Base-by-base conservation (phyloP, 2,888 invertebrate genomes). In the Drosophila pseudotakahashii region DNA sequence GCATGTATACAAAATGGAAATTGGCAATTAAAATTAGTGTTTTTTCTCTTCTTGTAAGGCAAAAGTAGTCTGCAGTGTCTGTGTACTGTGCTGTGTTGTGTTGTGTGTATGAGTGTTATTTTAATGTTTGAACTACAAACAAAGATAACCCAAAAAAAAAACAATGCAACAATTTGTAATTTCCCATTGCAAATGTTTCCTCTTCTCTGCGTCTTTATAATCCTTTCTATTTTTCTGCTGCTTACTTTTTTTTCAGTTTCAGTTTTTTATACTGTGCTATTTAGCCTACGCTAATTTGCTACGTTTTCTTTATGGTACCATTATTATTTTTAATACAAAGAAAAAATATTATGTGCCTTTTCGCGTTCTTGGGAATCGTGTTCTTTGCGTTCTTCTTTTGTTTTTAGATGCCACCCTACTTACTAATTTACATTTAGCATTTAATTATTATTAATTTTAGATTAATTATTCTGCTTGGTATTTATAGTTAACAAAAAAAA, bases 401-500 rank as follows among this genome's bases (percentile, higher is more conserved):
- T 59, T 54, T 59, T 67, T 58, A 53, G 73, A 64, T 73, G 60
- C 71, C 68, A 85, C 71, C 81, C 81, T 86, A 81, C 66, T 78
- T 73, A 45, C 81, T 84, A 79, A 78, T 68, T 83, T 87, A 87
- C 75, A 80, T 60, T 62, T 75, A 75, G 71, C 58, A 63, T 60
- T 74, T 72, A 48, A 60, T 76, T 77, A 72, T 79, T 66, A 81
- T 62, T 74, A 50, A 23, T 58, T 68, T 59, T 70, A 72, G 71
- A 70, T 79, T 76, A 75, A 73, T 64, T 70, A 73, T 77, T 75
- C 70, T 77, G 75, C 66, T 79, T 77, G 71, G 72, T 71, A 59
- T 73, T 61, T 82, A 77, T 78, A 76, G 71, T 77, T 86, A 76
- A 86, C 70, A 82, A 82, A 81, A 83, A 80, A 82, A 79, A 78